Base-by-base conservation (phyloP, 2,797 vertebrate species). In the Melanotaenia parkinsoni region DNA sequence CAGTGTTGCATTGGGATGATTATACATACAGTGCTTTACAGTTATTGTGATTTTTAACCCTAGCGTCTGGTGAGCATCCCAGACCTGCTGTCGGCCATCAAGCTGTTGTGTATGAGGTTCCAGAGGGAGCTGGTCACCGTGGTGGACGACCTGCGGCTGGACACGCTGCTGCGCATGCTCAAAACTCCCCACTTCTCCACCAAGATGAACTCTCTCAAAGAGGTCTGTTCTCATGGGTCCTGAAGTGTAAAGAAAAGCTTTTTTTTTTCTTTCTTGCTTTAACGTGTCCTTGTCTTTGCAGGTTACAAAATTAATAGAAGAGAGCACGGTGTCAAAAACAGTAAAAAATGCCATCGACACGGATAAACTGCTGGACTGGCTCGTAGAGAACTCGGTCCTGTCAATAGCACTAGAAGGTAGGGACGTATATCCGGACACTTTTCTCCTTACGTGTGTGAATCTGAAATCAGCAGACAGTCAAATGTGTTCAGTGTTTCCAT, bases 161-260 rank as follows among this genome's bases (percentile, higher is more conserved):
- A 99, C 92, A 99, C 98, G 1, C 94, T 99, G 30, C 89, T 99
- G 54, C 96, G 98, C 59, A 99, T 99, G 98, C 94, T 99, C 72
- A 99, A 99, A 86, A 99, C 98, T 0, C 98, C 98, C 30, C 98
- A 99, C 87, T 99, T 99, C 90, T 99, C 98, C 80, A 98, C 98
- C 85, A 99, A 99, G 89, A 99, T 99, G 98, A 99, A 99, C 85
- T 99, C 98, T 33, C 96, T 99, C 81, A 99, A 99, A 96, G 98
- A 99, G 92, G 98, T 98, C 86, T 81, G 94, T 77, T 81, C 66
- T 63, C 16, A 1, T 0, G 9, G 45, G 7, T 51, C 58, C 58
- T 51, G 2, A 70, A 14, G 13, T 24, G 5, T 75, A 11, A 3
- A 58, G 1, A 1, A 2, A 37, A 6, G 1, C 33, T 59, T 4